Conservation (phyloP, 2,113 vertebrate species). For the Mellivora capensis region DNA sequence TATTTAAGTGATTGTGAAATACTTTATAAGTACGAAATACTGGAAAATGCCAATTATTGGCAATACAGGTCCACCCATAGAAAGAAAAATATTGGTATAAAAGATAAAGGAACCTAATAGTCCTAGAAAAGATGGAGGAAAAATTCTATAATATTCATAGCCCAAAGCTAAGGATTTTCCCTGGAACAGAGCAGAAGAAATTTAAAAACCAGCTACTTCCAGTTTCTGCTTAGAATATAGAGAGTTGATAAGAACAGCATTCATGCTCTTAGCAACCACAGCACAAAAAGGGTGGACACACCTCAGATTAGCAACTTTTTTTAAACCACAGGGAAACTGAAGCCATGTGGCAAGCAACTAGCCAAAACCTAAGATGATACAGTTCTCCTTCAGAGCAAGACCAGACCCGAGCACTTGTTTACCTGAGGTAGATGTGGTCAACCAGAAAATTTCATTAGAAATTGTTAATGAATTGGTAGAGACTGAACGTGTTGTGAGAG, state of each 20-base stretch:
- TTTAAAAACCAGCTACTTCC: not conserved
- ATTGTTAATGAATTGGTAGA: not conserved
- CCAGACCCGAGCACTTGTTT: not conserved
- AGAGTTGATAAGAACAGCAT: not conserved
- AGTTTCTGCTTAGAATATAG: not conserved
- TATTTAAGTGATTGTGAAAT: not conserved
- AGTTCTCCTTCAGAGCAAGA: not conserved
- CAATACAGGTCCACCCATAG: not conserved
- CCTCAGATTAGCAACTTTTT: not conserved
- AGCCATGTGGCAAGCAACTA: not conserved
- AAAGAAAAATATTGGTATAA: not conserved
- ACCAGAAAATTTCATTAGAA: not conserved
- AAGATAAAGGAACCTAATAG: not conserved
- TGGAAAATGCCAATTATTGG: slow-evolving; percentile 11
- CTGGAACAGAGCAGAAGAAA: not conserved
- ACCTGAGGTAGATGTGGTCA: not conserved
- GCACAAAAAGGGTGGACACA: not conserved
- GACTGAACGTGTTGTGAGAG: not conserved
- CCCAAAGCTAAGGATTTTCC: not conserved
- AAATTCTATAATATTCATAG: slow-evolving; percentile 38
- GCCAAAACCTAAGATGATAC: not conserved
- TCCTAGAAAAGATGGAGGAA: not conserved
- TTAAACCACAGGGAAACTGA: not conserved
- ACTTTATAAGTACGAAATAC: not conserved
- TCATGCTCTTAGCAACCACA: not conserved